A percentile compares a stretch with the other conserved stretches of the same genome.
Conservation (phyloP, 2,113 vertebrate genomes). For the Excalfactoria chinensis region DNA sequence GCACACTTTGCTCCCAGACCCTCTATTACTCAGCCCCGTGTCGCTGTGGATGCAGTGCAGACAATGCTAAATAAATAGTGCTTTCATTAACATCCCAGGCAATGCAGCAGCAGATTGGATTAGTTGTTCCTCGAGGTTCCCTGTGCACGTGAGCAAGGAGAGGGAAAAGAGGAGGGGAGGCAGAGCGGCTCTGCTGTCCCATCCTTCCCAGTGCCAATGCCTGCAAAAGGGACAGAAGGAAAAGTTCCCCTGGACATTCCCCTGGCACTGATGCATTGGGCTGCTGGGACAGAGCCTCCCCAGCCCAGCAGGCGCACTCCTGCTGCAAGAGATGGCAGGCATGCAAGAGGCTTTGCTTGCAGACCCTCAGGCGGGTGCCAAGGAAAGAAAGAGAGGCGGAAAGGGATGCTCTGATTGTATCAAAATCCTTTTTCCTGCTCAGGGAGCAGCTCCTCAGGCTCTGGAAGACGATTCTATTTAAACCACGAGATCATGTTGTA, state of each 20-base stretch:
- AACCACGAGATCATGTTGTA: constrained; percentile 61
- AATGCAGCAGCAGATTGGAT: constrained; percentile 25
- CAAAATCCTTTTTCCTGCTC: constrained; percentile 60
- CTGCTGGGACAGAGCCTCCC: neutral
- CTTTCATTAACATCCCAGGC: constrained; percentile 50
- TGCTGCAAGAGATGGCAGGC: neutral
- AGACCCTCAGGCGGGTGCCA: constrained; percentile 32
- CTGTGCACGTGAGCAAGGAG: neutral
- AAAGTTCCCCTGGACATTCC: neutral
- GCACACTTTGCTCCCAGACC: neutral
- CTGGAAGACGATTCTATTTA: constrained; percentile 60
- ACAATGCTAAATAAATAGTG: constrained; percentile 33
- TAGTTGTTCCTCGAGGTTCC: constrained; percentile 21
- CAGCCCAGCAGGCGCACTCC: neutral
- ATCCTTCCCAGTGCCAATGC: rapidly evolving
- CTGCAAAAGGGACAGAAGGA: neutral
- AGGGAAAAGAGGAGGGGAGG: neutral
- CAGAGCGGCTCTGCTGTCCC: neutral
- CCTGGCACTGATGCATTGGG: neutral
- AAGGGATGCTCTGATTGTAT: constrained; percentile 37
- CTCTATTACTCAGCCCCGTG: constrained; percentile 32
- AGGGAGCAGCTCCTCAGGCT: constrained; percentile 44
- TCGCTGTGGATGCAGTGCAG: neutral
- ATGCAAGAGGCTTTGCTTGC: constrained; percentile 4
- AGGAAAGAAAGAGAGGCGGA: neutral